phyloP scores from a whole-genome alignment of 2,888 invertebrate species.

The Trileptium ribeirensis region DNA sequence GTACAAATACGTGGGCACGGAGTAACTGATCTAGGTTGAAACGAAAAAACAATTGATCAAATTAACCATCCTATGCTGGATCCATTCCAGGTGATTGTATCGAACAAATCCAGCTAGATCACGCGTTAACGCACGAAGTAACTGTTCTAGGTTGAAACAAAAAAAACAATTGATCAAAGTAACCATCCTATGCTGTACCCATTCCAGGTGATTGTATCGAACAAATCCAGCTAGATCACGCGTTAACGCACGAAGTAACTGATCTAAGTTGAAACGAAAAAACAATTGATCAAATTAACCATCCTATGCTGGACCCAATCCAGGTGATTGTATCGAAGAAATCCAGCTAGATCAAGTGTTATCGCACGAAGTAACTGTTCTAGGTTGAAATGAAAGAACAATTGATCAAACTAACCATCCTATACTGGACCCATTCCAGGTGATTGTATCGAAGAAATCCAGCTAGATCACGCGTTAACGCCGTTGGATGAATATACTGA shows the following conservation, averaged over 20 bases:
- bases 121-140: too few species aligned
- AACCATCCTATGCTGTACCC: slow-evolving; percentile 95
- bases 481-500: slow-evolving; percentile 69
- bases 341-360: slow-evolving; percentile 80
- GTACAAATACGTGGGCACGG: slow-evolving; percentile 66
- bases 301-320: slow-evolving; percentile 95
- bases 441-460: slow-evolving; percentile 82
- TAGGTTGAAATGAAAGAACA: too few species aligned
- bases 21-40: too few species aligned
- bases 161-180: too few species aligned
- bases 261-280: too few species aligned
- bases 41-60: too few species aligned
- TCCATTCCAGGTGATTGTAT: slow-evolving; percentile 91
- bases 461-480: slow-evolving; percentile 75
- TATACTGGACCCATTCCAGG: slow-evolving; percentile 90
- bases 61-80: slow-evolving; percentile 91
- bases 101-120: slow-evolving; percentile 80
- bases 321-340: slow-evolving; percentile 77
- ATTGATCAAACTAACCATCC: slow-evolving; percentile 83
- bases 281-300: too few species aligned
- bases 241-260: too few species aligned
- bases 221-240: slow-evolving; percentile 79
- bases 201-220: slow-evolving; percentile 83
- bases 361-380: too few species aligned
- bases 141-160: too few species aligned